Conservation (phyloP, 2,888 invertebrate genomes). For the Spilosoma lubricipeda region DNA sequence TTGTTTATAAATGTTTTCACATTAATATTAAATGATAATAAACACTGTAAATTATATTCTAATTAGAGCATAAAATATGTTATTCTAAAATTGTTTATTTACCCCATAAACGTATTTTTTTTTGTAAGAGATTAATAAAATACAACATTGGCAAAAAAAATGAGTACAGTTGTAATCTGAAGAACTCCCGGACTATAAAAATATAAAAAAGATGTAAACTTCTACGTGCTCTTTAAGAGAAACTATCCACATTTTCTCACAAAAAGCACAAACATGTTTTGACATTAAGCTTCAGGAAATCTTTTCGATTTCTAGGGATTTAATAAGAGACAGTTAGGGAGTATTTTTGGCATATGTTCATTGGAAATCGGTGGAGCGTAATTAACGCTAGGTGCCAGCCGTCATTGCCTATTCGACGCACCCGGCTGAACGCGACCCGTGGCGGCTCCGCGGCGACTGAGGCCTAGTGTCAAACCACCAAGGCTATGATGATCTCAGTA, state of each 20-base stretch:
- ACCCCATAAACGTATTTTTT: no score
- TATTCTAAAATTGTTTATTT: no score
- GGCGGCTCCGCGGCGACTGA: slow-evolving; percentile 33
- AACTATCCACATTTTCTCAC: neutral
- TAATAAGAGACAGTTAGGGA: slow-evolving; percentile 34
- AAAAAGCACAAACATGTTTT: slow-evolving; percentile 7
- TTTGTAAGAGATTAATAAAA: no score
- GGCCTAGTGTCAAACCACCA: slow-evolving; percentile 35
- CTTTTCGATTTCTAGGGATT: slow-evolving; percentile 33
- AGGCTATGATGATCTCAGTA: slow-evolving; percentile 26
- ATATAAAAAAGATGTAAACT: neutral
- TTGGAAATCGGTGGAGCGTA: slow-evolving; percentile 64
- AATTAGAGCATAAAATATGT: no score
- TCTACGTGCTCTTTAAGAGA: neutral
- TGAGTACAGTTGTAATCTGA: neutral
- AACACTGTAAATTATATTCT: neutral
- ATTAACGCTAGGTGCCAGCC: slow-evolving; percentile 75
- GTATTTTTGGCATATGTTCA: slow-evolving; percentile 50
- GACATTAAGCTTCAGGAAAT: slow-evolving; percentile 45
- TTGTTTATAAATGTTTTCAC: neutral
- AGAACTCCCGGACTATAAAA: neutral
- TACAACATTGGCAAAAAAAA: neutral
- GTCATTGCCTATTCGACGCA: slow-evolving; percentile 71
- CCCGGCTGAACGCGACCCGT: slow-evolving; percentile 56
- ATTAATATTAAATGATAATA: neutral